phyloP scores from a whole-genome alignment of 2,888 invertebrate species.

The Leptinotarsa haldemani region DNA sequence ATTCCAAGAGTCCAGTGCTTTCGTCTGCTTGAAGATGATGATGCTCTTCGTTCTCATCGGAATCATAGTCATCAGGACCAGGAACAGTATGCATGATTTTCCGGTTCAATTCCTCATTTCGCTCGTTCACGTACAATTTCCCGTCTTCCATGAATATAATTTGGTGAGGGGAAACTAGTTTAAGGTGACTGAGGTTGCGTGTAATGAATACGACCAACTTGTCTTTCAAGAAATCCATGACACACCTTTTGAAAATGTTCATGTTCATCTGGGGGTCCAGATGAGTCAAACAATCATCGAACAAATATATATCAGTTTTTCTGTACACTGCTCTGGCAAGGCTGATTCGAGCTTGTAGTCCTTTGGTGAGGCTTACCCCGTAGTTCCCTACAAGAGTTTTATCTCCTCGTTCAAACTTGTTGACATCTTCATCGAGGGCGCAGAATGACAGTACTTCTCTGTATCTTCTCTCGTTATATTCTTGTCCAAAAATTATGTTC shows the following conservation, averaged over 20 bases:
- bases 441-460: conserved; percentile 63
- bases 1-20: neutral
- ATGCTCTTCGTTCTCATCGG: neutral
- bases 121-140: conserved; percentile 46
- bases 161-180: conserved; percentile 47
- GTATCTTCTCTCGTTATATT: conserved; percentile 59
- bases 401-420: conserved; percentile 58
- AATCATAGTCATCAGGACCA: conserved; percentile 32
- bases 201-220: conserved; percentile 57
- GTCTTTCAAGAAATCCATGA: conserved; percentile 54
- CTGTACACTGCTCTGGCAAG: conserved; percentile 57
- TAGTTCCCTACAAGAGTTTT: conserved; percentile 73
- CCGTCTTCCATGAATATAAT: conserved; percentile 52
- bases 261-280: conserved; percentile 53
- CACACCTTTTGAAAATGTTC: conserved; percentile 54
- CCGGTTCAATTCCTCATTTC: conserved; percentile 46
- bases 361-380: conserved; percentile 73
- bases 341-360: conserved; percentile 64
- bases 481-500: conserved; percentile 61
- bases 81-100: conserved; percentile 50
- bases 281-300: conserved; percentile 57
- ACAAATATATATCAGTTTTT: conserved; percentile 56
- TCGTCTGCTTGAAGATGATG: neutral
- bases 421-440: conserved; percentile 69
- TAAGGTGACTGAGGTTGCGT: conserved; percentile 54